Evolutionary conservation across 2,797 vertebrate genomes (phyloP).

Genomic region (Hypotaenidia philippensis): DNA sequence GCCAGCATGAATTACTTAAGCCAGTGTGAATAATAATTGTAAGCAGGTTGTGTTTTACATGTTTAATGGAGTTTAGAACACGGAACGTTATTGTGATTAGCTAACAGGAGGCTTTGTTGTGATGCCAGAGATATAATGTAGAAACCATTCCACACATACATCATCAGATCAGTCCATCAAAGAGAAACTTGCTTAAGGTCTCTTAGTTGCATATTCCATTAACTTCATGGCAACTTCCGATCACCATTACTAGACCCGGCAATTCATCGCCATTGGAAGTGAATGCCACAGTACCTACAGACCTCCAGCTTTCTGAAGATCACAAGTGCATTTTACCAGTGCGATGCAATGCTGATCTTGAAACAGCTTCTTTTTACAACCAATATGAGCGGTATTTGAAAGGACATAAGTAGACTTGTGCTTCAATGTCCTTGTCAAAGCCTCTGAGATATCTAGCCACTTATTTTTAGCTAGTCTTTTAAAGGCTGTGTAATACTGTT

Average conservation of each 20-base stretch:
- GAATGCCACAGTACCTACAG: neutral
- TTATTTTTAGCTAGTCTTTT: neutral
- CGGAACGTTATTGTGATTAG: neutral
- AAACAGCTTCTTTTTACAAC: neutral
- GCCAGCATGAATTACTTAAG: neutral
- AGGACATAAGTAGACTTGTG: accelerated
- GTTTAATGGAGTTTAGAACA: neutral
- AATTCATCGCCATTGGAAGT: neutral
- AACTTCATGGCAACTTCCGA: neutral
- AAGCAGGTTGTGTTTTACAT: neutral
- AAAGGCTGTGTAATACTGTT: neutral
- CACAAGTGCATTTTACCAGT: neutral
- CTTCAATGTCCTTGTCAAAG: neutral
- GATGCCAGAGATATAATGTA: neutral
- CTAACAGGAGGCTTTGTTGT: neutral
- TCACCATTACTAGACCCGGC: neutral
- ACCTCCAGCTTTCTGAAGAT: neutral
- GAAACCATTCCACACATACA: neutral
- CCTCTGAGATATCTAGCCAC: neutral
- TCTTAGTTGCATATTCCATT: neutral
- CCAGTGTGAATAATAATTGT: neutral
- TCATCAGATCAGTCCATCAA: neutral
- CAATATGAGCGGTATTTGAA: neutral
- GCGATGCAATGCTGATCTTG: neutral
- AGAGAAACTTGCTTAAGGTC: neutral